These are phyloP conservation scores for Brassicogethes aeneus DNA, from an alignment of 2,888 invertebrate genomes.

Conservation along the genomic window DNA sequence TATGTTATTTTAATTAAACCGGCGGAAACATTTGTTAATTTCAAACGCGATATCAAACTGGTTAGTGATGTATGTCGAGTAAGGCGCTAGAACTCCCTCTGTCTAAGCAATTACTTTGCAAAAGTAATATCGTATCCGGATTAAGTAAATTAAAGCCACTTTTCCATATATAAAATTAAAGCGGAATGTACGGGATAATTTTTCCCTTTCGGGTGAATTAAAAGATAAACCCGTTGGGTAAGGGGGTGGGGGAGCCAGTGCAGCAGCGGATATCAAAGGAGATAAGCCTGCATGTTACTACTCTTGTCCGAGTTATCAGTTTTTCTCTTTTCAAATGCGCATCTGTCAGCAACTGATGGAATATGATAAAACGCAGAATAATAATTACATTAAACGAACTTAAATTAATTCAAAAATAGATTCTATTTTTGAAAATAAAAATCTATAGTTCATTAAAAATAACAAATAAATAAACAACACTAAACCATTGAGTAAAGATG, in stretches of 20 bases:
- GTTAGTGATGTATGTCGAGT: not conserved
- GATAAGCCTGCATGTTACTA: not conserved
- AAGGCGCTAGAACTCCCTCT: constrained; percentile 2
- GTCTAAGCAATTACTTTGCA: not conserved
- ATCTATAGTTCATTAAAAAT: too few relatives aligned
- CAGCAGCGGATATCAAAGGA: not conserved
- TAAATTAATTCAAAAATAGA: too few relatives aligned
- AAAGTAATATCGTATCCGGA: not conserved
- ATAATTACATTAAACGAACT: too few relatives aligned
- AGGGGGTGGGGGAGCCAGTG: not conserved
- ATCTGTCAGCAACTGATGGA: too few relatives aligned
- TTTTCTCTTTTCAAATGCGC: not conserved
- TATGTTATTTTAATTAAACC: constrained; percentile 15
- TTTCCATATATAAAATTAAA: not conserved
- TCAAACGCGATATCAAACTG: not conserved
- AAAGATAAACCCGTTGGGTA: not conserved
- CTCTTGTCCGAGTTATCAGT: not conserved
- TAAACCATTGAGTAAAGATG: too few relatives aligned
- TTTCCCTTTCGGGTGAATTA: not conserved
- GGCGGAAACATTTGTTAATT: constrained; percentile 6
- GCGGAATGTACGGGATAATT: not conserved
- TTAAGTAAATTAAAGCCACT: not conserved
- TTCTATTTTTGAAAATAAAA: too few relatives aligned
- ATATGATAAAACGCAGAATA: too few relatives aligned
- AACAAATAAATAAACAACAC: too few relatives aligned